Evolutionary conservation across 2,888 invertebrate species (phyloP), one percentile per base, ranked within the genome.

Genomic region (Papilio protenor): DNA sequence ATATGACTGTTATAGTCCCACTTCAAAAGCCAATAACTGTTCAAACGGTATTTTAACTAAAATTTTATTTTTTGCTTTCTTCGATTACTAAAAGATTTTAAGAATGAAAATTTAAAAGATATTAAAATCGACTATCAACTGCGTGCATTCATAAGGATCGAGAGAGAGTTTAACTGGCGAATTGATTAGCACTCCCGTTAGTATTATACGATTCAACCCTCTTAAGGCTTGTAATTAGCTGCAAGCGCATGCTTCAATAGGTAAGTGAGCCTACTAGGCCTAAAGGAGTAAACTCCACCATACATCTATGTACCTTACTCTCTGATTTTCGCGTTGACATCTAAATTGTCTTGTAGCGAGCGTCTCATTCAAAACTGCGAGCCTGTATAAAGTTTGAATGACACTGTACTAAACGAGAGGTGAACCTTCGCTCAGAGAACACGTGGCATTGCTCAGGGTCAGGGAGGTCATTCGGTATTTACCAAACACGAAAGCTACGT

Each of bases 391-490:
- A 23, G 23, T 23, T 61, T 61, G 61, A 61, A 61, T 27, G 1
- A 27, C 59, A 75, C 40, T 66, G 66, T 66, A 71, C n/a, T 40
- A 45, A 59, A 52, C 23, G 11, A 69, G 71, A 72, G 71, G 33
- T 74, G 59, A 75, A 78, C 72, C 77, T 12, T 33, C 73, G n/a
- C 33, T 64, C 64, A 61, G 61, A 16, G 64, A 64, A 76, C 83
- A 82, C 84, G 85, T 87, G 87, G 83, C 83, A 83, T 80, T 79
- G 79, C 79, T 79, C 81, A 81, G 85, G 91, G 91, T 92, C 91
- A 88, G 71, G 16, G 88, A 88, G 92, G 90, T 92, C 92, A 90
- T 81, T 81, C 83, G 83, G 84, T 92, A 89, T 92, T 92, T 92
- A 92, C 91, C 57, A 75, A 78, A 75, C 77, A 69, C 71, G 49